A percentile compares a stretch with the other conserved stretches of the same genome.
Conservation (phyloP, 2,113 vertebrate genomes). For the Elephantulus edwardii region DNA sequence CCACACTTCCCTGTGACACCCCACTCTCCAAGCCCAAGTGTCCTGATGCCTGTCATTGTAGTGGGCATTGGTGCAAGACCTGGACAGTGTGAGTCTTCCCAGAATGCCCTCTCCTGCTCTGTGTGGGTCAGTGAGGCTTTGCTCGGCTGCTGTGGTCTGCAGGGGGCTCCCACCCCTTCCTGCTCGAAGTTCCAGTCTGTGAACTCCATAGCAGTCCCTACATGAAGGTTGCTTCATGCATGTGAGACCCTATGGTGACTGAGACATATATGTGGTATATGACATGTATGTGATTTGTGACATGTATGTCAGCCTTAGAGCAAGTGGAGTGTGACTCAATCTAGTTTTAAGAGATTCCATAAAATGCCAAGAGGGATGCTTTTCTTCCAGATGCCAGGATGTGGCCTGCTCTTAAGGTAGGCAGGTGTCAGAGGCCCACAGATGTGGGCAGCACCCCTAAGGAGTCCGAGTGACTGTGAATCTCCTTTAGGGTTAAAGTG, state of each 20-base stretch:
- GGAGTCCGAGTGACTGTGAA: rapidly evolving
- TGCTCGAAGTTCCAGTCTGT: not conserved
- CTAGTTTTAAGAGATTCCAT: not conserved
- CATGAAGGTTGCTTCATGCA: not conserved
- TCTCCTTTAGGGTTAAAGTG: not conserved
- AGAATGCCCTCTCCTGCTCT: not conserved
- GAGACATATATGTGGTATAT: no score
- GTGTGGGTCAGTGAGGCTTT: not conserved
- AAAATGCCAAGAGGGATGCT: not conserved
- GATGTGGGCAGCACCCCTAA: not conserved
- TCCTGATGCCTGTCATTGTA: not conserved
- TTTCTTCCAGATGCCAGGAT: not conserved
- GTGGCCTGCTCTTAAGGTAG: not conserved
- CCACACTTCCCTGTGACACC: not conserved
- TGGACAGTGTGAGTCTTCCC: not conserved
- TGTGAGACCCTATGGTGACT: no score
- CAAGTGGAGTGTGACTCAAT: no score
- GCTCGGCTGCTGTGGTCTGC: not conserved
- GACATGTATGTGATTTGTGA: no score
- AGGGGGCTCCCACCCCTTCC: no score
- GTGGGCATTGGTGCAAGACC: not conserved
- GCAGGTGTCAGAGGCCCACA: not conserved
- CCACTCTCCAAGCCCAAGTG: not conserved
- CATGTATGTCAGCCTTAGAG: not conserved
- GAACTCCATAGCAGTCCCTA: not conserved